A percentile compares a stretch with the other conserved stretches of the same genome.
Evolutionary conservation across 2,113 vertebrate genomes (phyloP).

Genomic region (Syngnathus scovelli): DNA sequence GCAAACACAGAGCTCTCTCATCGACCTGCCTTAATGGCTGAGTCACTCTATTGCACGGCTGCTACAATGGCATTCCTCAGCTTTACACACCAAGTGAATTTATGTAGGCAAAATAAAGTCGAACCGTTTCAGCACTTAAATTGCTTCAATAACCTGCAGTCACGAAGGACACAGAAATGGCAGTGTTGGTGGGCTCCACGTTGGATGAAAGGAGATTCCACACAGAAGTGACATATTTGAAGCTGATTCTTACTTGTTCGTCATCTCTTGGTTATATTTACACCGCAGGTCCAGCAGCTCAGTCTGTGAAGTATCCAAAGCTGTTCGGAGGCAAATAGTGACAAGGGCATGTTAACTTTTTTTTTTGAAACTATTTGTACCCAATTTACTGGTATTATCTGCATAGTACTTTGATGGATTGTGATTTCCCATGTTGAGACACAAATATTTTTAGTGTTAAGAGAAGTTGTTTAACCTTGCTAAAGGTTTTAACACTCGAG

Average conservation of each 20-base stretch:
- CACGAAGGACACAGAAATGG: background rate
- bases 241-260: conserved; percentile 79
- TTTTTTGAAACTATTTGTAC: too few species aligned
- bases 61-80: conserved; percentile 55
- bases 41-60: conserved; percentile 53
- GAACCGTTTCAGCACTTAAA: conserved; percentile 12
- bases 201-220: background rate
- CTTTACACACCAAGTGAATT: conserved; percentile 32
- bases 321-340: conserved; percentile 61
- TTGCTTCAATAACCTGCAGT: background rate
- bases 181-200: background rate
- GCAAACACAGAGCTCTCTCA: conserved; percentile 65
- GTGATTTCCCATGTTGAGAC: too few species aligned
- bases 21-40: conserved; percentile 64
- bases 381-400: too few species aligned
- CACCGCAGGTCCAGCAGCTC: conserved; percentile 88
- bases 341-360: conserved; percentile 21
- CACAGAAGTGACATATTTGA: background rate
- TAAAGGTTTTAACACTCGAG: too few species aligned
- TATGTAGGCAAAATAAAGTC: conserved; percentile 22
- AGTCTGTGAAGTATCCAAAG: conserved; percentile 85
- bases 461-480: too few species aligned
- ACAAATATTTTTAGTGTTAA: too few species aligned
- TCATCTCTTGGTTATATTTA: conserved; percentile 90
- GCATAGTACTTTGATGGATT: too few species aligned